Evolutionary conservation across 2,113 vertebrate species (phyloP), one percentile per base, ranked within the genome.

Genomic region (Propithecus coquereli): DNA sequence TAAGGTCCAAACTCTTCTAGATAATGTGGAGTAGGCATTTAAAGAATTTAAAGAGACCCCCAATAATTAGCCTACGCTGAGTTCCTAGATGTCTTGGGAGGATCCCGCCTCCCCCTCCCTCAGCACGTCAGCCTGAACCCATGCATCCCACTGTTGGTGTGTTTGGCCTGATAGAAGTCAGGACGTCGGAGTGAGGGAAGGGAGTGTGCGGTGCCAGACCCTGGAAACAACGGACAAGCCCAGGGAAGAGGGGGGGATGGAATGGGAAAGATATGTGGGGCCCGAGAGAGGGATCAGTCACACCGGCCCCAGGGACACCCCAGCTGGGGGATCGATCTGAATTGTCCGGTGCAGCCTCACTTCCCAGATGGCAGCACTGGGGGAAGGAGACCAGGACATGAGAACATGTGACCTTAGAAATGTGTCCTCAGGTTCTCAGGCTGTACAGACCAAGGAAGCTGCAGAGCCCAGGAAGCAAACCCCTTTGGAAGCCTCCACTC

Each of bases 31-130:
- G 5, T 45, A 7, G 43, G 14, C 89, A 20, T 12, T 87, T 82
- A 32, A 80, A 57, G 80, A 68, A 63, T 47, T 88, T 92, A 71
- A 86, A 89, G 83, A 34, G 65, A 43, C 34, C 50, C 50, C 23
- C 40, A 70, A 1, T 43, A 8, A 34, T 57, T 73, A 23, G 54
- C n/a, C 14, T 57, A 23, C 40, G 37, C 4, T 50, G 34, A 43
- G 47, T 66, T 92, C 59, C 68, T 74, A 4, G 2, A 9, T 25
- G 32, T 59, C 68, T 54, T 14, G 0, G 40, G 8, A 32, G 70
- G 54, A 6, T 52, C 70, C 71, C 23, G 63, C 68, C 43, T 61
- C 18, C 37, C 45, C 70, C 23, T 66, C 40, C 50, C 40, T 61
- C 18, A 32, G 45, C 59, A 22, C 1, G 2, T 30, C 45, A 40